phyloP scores from a whole-genome alignment of 2,797 vertebrate genomes.

The Lepilemur ruficaudatus region DNA sequence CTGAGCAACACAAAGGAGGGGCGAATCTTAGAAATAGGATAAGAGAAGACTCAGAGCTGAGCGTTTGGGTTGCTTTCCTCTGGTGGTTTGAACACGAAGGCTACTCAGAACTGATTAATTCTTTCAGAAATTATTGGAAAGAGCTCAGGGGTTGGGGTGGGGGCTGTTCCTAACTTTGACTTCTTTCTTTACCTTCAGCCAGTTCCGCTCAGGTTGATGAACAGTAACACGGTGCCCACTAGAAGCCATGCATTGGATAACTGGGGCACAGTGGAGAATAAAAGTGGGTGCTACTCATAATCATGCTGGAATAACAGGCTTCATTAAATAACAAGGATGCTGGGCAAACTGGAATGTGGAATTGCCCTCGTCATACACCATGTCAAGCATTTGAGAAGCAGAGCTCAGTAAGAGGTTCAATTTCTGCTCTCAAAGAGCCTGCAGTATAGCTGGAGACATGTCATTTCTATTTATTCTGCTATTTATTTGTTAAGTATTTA shows the following conservation, averaged over 20 bases:
- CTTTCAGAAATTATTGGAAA: not conserved
- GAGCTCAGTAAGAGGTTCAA: not conserved
- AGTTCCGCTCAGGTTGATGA: not conserved
- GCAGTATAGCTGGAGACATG: not conserved
- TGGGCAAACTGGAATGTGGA: not conserved
- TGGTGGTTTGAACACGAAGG: not conserved
- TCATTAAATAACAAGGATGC: not conserved
- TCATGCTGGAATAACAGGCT: not conserved
- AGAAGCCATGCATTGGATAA: not conserved
- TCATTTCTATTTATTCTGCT: not conserved
- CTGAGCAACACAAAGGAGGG: not conserved
- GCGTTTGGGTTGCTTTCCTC: not conserved
- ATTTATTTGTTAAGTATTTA: not conserved
- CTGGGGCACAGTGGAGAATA: not conserved
- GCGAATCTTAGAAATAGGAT: not conserved
- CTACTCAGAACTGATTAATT: too few relatives aligned
- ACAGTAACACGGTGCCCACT: not conserved
- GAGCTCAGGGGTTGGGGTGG: not conserved
- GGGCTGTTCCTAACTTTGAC: not conserved
- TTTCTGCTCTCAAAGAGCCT: not conserved
- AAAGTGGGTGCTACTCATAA: not conserved
- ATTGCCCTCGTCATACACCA: not conserved
- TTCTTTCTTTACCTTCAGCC: not conserved
- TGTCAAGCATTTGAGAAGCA: not conserved
- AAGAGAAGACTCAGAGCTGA: not conserved